Evolutionary conservation across 2,113 vertebrate genomes (phyloP).

Genomic region (Centropristis striata): DNA sequence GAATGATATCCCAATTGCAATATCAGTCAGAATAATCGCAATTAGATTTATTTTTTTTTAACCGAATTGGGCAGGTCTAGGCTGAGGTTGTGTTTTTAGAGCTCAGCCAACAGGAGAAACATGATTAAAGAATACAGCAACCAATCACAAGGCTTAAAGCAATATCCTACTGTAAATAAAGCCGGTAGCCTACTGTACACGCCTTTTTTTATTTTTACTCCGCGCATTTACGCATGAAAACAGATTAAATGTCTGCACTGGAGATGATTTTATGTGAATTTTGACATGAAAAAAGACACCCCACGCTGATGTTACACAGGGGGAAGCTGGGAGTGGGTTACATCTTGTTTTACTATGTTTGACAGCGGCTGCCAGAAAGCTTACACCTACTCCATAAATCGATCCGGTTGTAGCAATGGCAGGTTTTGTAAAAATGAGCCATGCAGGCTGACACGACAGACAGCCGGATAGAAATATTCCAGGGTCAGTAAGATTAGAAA

Average conservation of each 20-base stretch:
- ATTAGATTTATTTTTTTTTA: no score
- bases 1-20: no score
- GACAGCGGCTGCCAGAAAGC: conserved; percentile 48
- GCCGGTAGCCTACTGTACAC: not conserved
- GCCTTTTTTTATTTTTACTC: conserved; percentile 11
- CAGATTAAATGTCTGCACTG: not conserved
- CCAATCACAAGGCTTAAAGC: conserved; percentile 31
- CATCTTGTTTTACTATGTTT: conserved; percentile 60
- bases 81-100: not conserved
- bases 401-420: conserved; percentile 38
- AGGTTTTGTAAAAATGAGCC: conserved; percentile 4
- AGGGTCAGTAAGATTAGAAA: not conserved
- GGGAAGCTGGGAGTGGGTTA: conserved; percentile 15
- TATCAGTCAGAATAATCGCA: no score
- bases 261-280: not conserved
- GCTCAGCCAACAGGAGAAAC: not conserved
- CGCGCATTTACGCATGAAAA: conserved; percentile 19
- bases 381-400: conserved; percentile 52
- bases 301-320: not conserved
- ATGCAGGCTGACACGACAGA: not conserved
- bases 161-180: conserved; percentile 11
- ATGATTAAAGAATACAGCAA: not conserved
- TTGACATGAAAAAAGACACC: not conserved
- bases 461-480: not conserved
- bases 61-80: no score